Evolutionary conservation across 2,113 vertebrate genomes (phyloP), one percentile per base, ranked within the genome.

Genomic region (Terrapene triunguis): DNA sequence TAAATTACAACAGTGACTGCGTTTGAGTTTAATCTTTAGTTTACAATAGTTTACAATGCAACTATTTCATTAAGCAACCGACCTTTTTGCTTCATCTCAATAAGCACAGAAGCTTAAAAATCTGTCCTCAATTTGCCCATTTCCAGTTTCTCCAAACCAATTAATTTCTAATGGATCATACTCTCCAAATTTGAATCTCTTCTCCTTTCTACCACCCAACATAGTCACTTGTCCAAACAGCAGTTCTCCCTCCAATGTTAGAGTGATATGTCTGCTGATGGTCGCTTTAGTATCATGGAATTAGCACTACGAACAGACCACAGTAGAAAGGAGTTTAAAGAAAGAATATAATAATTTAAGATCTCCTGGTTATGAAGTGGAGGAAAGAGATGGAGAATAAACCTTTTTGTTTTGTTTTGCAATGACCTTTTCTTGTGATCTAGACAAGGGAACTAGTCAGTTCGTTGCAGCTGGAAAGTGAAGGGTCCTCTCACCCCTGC

Each of bases 51-150:
- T 57, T 57, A 54, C 53, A 54, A 87, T 91, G 96, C 93, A 94
- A 50, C 62, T 91, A 85, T 89, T 94, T 98, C 96, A 97, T 97
- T 97, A 98, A 94, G 89, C 84, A 91, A 94, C 94, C 55, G 87
- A 65, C 93, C 89, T 93, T 72, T 29, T 59, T 82, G 47, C 22
- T 83, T 72, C 62, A 92, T 93, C 92, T 89, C 95, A 72, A 54
- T 91, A 93, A 95, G 93, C 27, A 93, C 91, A 94, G 91, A 85
- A 89, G 92, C 86, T 94, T 89, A 83, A 88, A 87, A 94, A 93
- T 69, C 25, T 13, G 22, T 16, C 42, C 12, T 27, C 42, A 47
- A n/a, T 87, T 38, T 76, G 21, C 62, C 24, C 25, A 13, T 44
- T 78, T 86, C n/a, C 32, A 79, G 80, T 54, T 93, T 87, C 50